A percentile compares a stretch with the other conserved stretches of the same genome.
Evolutionary conservation across 2,113 vertebrate species (phyloP).

Genomic region (Hyla sarda): DNA sequence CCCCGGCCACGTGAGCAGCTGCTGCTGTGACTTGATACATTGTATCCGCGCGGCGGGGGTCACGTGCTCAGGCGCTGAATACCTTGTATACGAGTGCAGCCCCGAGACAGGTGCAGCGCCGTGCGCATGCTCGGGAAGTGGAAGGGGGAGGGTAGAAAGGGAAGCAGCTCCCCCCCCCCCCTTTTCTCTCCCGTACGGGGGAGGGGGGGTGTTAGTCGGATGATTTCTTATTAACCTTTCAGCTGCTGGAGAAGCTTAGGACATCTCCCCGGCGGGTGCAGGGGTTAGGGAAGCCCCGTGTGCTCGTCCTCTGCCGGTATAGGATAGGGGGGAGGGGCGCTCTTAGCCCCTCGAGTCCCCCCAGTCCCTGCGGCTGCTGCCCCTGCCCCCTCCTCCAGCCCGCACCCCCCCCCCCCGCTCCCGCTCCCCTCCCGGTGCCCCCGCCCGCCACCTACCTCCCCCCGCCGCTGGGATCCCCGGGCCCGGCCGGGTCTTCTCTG

Average conservation of each 20-base stretch:
- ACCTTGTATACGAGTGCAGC: not conserved
- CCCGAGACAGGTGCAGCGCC: constrained; percentile 11
- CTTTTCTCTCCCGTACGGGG: not conserved
- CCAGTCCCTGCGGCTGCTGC: not conserved
- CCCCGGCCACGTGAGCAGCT: not conserved
- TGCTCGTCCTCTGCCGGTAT: too few species aligned
- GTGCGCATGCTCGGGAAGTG: constrained; percentile 37
- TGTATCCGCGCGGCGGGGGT: not conserved
- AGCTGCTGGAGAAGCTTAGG: not conserved
- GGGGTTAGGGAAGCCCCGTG: not conserved
- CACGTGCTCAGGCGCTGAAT: not conserved
- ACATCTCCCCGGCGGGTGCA: not conserved
- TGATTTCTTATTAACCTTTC: constrained; percentile 31
- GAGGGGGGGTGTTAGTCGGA: not conserved
- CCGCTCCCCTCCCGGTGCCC: not conserved
- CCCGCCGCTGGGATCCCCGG: not conserved
- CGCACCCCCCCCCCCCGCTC: not conserved
- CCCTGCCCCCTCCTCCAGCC: not conserved
- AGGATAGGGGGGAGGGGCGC: not conserved
- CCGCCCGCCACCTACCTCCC: not conserved
- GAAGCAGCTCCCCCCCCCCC: not conserved
- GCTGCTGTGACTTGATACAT: not conserved
- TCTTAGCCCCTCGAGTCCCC: not conserved
- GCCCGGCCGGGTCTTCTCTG: constrained; percentile 80
- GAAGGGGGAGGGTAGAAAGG: not conserved